Conservation (phyloP, 2,888 invertebrate species). For the Acholoe squamosa region DNA sequence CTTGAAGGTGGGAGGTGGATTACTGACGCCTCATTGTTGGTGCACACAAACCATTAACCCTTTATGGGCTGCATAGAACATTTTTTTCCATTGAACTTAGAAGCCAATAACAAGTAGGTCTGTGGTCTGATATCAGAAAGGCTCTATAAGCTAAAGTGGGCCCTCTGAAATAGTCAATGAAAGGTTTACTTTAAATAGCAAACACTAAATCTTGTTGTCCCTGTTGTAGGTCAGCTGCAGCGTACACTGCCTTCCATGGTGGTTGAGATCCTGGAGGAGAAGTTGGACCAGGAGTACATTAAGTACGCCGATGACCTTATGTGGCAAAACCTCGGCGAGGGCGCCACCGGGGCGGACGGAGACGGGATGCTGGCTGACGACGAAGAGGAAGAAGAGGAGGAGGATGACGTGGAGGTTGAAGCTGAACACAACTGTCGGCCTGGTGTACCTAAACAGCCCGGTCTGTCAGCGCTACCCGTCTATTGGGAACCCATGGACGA, state of each 20-base stretch:
- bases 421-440: not conserved
- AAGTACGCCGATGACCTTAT: constrained; percentile 74
- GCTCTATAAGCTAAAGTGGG: no score
- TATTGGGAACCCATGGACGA: constrained; percentile 72
- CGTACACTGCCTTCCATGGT: constrained; percentile 79
- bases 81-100: no score
- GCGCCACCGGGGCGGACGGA: not conserved
- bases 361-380: constrained; percentile 6
- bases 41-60: no score
- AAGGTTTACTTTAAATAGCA: no score
- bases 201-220: no score
- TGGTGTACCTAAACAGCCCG: constrained; percentile 45
- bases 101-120: no score
- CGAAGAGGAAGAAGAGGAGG: constrained; percentile 24
- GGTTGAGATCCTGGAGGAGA: constrained; percentile 80
- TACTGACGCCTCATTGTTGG: no score
- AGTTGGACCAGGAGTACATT: constrained; percentile 77
- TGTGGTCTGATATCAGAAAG: no score
- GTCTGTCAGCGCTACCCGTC: constrained; percentile 69
- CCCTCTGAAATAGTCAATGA: no score
- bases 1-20: no score
- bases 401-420: not conserved
- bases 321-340: constrained; percentile 40
- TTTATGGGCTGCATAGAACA: no score
- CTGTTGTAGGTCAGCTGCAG: constrained; percentile 76